These are phyloP conservation scores for Ellobium chinense DNA, from an alignment of 2,888 invertebrate species.

Conservation along the genomic window DNA sequence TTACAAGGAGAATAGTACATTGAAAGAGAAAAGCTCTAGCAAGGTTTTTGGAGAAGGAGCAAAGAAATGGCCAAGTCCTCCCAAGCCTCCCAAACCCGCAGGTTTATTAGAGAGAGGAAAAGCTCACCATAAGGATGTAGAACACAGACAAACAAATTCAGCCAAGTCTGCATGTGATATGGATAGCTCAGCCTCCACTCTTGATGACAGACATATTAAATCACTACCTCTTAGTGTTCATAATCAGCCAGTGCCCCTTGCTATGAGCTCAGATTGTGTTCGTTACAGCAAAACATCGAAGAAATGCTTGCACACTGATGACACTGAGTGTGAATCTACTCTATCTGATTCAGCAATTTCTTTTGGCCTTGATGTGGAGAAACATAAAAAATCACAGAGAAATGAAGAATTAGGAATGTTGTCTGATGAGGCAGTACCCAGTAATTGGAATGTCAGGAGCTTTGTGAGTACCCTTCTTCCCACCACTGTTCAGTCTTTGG, in stretches of 20 bases:
- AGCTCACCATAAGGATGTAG: too few relatives aligned
- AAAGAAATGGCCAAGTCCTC: not conserved
- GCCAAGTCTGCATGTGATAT: not conserved
- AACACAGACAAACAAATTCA: too few relatives aligned
- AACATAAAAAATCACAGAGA: not conserved
- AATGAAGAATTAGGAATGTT: not conserved
- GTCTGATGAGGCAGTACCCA: not conserved
- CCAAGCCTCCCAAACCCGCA: not conserved
- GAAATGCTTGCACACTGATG: not conserved
- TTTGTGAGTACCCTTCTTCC: constrained; percentile 24
- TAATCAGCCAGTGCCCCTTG: not conserved
- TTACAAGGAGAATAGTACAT: not conserved
- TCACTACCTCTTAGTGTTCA: not conserved
- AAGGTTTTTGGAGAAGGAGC: not conserved
- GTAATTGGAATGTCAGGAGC: constrained; percentile 12
- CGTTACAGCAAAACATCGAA: not conserved
- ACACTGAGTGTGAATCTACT: not conserved
- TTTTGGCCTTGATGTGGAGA: not conserved
- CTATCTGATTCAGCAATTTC: constrained; percentile 7
- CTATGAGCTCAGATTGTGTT: not conserved
- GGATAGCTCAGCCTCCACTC: not conserved
- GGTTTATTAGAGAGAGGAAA: too few relatives aligned
- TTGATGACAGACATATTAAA: not conserved
- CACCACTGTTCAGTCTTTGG: constrained; percentile 20
- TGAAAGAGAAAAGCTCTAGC: not conserved